These are phyloP conservation scores for Trachops cirrhosus DNA, from an alignment of 2,797 vertebrate species.

Conservation along the genomic window DNA sequence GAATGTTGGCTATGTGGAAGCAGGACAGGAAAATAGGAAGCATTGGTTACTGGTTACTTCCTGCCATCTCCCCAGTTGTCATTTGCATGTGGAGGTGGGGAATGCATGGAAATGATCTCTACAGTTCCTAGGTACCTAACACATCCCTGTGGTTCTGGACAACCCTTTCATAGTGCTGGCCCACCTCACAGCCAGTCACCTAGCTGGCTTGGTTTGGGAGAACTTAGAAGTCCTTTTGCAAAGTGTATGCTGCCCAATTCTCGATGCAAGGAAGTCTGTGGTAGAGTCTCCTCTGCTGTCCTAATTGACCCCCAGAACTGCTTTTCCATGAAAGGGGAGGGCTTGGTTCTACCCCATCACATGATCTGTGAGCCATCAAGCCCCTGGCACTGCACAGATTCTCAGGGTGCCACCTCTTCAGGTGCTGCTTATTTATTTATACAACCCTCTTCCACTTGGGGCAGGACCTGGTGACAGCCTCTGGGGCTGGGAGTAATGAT, in stretches of 20 bases:
- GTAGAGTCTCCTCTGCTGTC: background rate
- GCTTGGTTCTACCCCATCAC: background rate
- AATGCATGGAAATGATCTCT: background rate
- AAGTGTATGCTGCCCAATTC: background rate
- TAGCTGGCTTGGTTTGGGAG: background rate
- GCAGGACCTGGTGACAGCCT: background rate
- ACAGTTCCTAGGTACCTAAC: background rate
- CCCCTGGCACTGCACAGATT: background rate
- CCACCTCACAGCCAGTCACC: too few relatives aligned
- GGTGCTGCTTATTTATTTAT: constrained; percentile 6
- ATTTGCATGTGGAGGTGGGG: background rate
- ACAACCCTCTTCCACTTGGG: background rate
- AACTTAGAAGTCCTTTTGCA: background rate
- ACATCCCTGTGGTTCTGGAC: background rate
- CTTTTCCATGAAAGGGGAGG: background rate
- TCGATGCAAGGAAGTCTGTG: background rate
- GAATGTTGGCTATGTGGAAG: background rate
- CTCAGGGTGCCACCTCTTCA: background rate
- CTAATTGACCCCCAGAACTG: background rate
- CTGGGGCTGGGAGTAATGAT: constrained; percentile 53
- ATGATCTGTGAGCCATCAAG: background rate
- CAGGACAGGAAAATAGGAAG: background rate
- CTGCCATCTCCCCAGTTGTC: background rate
- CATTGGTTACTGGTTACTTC: background rate
- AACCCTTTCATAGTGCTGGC: background rate